Evolutionary conservation across 2,888 invertebrate species (phyloP).

Genomic region (Cremastinae sp.): DNA sequence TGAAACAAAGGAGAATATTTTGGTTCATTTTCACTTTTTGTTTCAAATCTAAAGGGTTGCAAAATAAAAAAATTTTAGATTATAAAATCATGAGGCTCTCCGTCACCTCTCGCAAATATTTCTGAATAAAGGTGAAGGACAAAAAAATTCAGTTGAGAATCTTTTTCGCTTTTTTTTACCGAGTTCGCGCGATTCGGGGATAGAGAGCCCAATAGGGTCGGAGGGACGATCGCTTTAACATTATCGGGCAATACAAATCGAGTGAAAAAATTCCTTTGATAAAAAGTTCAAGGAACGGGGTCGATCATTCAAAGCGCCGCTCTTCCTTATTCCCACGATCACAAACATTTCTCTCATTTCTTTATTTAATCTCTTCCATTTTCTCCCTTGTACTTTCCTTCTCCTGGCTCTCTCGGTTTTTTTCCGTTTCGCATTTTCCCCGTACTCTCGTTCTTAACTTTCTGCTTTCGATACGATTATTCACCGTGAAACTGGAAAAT

Average conservation of each 20-base stretch:
- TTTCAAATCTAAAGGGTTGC: no score
- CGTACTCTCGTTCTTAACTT: constrained; percentile 22
- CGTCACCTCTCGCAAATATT: constrained; percentile 5
- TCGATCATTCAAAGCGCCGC: constrained; percentile 38
- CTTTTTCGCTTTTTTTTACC: background rate
- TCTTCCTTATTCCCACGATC: background rate
- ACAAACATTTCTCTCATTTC: constrained; percentile 31
- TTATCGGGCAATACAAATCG: constrained; percentile 19
- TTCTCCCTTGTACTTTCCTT: background rate
- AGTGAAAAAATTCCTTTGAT: constrained; percentile 30
- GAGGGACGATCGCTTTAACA: background rate
- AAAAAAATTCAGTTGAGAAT: background rate
- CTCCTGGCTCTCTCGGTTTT: background rate
- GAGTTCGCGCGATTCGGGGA: background rate
- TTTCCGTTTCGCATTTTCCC: background rate
- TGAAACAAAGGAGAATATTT: no score
- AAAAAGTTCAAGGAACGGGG: constrained; percentile 1
- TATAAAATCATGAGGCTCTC: no score
- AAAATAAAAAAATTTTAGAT: no score
- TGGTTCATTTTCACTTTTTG: no score
- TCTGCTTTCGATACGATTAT: constrained; percentile 52
- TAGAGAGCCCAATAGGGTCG: background rate
- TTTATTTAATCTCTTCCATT: constrained; percentile 13
- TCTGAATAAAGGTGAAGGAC: background rate
- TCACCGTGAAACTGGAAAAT: constrained; percentile 60